A percentile compares a stretch with the other conserved stretches of the same genome.
These are phyloP conservation scores for Coelopa frigida DNA, from an alignment of 1,140 invertebrate genomes.

Conservation along the genomic window DNA sequence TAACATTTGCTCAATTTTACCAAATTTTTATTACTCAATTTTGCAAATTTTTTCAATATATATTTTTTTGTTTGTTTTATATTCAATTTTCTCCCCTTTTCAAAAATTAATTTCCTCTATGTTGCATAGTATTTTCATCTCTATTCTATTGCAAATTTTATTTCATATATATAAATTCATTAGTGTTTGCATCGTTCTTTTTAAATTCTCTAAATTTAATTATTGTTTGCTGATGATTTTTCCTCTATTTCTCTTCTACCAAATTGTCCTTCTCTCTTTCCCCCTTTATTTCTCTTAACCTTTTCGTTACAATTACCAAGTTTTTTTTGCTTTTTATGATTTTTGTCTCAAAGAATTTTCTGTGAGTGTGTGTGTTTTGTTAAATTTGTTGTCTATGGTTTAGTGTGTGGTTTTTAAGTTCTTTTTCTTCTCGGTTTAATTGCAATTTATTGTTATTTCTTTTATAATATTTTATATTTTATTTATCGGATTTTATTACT, in stretches of 20 bases:
- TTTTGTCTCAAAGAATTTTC: constrained; percentile 14
- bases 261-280: constrained; percentile 1
- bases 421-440: constrained; percentile 4
- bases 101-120: too few relatives aligned
- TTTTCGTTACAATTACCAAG: constrained; percentile 6
- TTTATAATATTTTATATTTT: constrained; percentile 10
- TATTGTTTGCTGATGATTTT: background rate
- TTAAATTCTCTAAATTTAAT: constrained; percentile 10
- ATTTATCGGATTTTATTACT: constrained; percentile 5
- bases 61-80: too few relatives aligned
- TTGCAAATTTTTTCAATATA: too few relatives aligned
- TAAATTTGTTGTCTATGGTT: constrained; percentile 4
- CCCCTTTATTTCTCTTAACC: constrained; percentile 6
- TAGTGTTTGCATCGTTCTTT: too few relatives aligned
- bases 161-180: too few relatives aligned
- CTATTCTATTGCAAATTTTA: constrained; percentile 14
- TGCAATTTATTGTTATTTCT: constrained; percentile 18
- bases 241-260: background rate
- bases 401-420: background rate
- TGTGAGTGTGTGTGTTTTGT: constrained; percentile 14
- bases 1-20: too few relatives aligned
- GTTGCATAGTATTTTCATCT: too few relatives aligned
- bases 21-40: too few relatives aligned
- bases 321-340: background rate
- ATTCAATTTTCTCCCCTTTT: too few relatives aligned